phyloP scores from a whole-genome alignment of 1,140 invertebrate species.

The Drosophila littoralis region DNA sequence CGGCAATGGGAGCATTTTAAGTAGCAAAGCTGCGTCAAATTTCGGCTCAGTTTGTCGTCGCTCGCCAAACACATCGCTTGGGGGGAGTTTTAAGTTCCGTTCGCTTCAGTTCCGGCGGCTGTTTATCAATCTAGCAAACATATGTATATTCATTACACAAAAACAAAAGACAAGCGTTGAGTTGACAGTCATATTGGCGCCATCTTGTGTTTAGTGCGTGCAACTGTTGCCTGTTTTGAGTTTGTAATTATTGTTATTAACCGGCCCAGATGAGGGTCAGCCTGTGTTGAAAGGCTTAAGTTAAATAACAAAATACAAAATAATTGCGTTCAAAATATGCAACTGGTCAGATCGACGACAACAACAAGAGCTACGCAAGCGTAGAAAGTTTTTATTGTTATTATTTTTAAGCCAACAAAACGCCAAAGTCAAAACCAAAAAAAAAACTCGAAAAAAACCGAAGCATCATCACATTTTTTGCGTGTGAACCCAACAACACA shows the following conservation, averaged over 20 bases:
- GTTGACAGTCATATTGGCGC: conserved; percentile 19
- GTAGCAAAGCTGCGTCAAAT: conserved; percentile 16
- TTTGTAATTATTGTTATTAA: conserved; percentile 64
- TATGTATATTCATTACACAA: conserved; percentile 9
- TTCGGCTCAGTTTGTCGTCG: conserved; percentile 40
- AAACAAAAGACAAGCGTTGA: conserved; percentile 23
- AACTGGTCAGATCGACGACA: conserved; percentile 45
- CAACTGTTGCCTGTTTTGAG: conserved; percentile 36
- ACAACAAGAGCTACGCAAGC: conserved; percentile 60
- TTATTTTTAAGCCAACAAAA: conserved; percentile 51
- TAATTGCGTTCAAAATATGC: conserved; percentile 69
- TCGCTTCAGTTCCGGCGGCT: conserved; percentile 2
- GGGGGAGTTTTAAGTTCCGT: background rate
- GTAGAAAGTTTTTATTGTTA: conserved; percentile 79
- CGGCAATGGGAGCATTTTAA: conserved; percentile 24
- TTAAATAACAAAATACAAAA: conserved; percentile 57
- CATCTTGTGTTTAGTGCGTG: conserved; percentile 39
- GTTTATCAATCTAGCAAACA: conserved; percentile 18
- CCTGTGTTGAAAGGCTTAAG: conserved; percentile 4
- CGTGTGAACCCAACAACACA: conserved; percentile 43
- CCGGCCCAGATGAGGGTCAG: conserved; percentile 16
- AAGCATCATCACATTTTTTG: conserved; percentile 48
- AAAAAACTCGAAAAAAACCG: conserved; percentile 33
- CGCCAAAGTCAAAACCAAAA: conserved; percentile 42
- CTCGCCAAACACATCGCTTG: conserved; percentile 25